Conservation (phyloP, 2,113 vertebrate species). For the Ophiodon elongatus region DNA sequence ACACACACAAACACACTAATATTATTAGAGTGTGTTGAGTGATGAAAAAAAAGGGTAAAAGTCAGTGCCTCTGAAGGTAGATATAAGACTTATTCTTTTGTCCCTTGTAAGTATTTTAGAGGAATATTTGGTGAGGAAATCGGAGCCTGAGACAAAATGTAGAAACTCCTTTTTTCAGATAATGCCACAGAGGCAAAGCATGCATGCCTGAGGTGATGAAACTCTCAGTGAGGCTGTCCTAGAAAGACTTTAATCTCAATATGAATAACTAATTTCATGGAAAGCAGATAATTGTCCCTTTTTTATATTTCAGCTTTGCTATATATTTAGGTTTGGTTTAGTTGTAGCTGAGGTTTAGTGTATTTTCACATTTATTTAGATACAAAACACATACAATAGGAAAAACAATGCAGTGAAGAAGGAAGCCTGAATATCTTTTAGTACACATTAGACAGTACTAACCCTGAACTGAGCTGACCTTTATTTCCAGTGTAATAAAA, state of each 20-base stretch:
- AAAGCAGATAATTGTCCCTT: slow-evolving; percentile 47
- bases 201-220: slow-evolving; percentile 52
- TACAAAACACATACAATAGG: neutral
- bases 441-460: neutral
- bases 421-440: neutral
- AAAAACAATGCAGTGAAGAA: neutral
- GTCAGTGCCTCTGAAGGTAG: neutral
- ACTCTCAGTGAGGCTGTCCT: slow-evolving; percentile 45
- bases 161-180: slow-evolving; percentile 44
- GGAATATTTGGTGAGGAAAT: slow-evolving; percentile 47
- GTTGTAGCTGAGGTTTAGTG: neutral
- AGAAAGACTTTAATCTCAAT: slow-evolving; percentile 62
- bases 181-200: slow-evolving; percentile 41
- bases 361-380: neutral
- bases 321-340: neutral
- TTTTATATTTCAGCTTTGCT: slow-evolving; percentile 19
- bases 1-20: neutral
- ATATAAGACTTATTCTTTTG: slow-evolving; percentile 17
- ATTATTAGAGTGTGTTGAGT: slow-evolving; percentile 5
- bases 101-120: slow-evolving; percentile 20
- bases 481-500: neutral
- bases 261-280: slow-evolving; percentile 51
- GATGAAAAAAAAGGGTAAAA: slow-evolving; percentile 18
- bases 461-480: neutral
- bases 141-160: slow-evolving; percentile 36